Conservation (phyloP, 2,797 vertebrate genomes). For the Muraenolepis orangiensis region DNA sequence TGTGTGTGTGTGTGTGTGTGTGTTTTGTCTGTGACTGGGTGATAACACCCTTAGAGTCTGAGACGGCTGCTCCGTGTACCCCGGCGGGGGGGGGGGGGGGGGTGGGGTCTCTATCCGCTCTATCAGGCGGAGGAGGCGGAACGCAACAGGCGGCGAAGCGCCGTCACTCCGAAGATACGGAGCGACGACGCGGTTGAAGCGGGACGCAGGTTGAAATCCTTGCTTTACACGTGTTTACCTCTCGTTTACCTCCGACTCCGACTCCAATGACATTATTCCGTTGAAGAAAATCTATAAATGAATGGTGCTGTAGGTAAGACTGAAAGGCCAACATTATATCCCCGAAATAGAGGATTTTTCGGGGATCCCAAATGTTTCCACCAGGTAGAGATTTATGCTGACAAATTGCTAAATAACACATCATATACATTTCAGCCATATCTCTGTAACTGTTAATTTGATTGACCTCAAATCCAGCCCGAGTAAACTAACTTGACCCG, state of each 20-base stretch:
- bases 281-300: background rate
- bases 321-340: background rate
- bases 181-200: background rate
- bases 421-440: too few species aligned
- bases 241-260: background rate
- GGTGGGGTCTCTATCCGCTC: too few species aligned
- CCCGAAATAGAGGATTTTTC: too few species aligned
- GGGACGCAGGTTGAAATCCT: background rate
- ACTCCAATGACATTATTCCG: background rate
- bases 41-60: slow-evolving; percentile 17
- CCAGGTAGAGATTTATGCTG: too few species aligned
- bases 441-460: too few species aligned
- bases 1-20: background rate
- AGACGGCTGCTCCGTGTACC: slow-evolving; percentile 1
- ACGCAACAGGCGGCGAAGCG: background rate
- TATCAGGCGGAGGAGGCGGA: slow-evolving; percentile 13
- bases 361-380: too few species aligned
- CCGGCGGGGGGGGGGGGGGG: too few species aligned
- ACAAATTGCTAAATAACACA: too few species aligned
- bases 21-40: slow-evolving; percentile 1
- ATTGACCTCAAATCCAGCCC: too few species aligned
- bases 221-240: background rate
- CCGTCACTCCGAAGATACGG: background rate
- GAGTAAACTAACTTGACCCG: too few species aligned
- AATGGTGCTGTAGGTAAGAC: background rate